phyloP scores from a whole-genome alignment of 2,113 vertebrate genomes.

The Odobenus rosmarus region DNA sequence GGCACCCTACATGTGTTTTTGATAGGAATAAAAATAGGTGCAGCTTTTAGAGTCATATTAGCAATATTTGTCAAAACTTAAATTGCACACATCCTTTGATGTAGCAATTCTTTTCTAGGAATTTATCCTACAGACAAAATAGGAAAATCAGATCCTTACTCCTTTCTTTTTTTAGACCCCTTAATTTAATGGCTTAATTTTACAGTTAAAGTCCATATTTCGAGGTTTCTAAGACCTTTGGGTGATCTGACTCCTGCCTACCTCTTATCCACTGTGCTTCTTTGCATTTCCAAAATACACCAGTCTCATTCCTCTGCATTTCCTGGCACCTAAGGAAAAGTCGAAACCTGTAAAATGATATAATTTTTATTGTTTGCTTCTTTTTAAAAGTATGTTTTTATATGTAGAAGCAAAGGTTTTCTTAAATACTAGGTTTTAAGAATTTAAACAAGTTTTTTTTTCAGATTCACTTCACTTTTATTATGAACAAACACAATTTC shows the following conservation, averaged over 20 bases:
- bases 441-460: neutral
- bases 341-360: neutral
- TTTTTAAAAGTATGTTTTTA: neutral
- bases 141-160: neutral
- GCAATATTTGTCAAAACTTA: neutral
- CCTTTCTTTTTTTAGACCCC: neutral
- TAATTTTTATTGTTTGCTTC: neutral
- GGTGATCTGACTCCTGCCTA: neutral
- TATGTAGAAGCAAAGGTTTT: neutral
- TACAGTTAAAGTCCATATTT: neutral
- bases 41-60: neutral
- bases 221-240: neutral
- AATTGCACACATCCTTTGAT: neutral
- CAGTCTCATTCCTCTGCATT: neutral
- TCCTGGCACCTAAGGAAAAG: neutral
- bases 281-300: neutral
- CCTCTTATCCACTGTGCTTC: neutral
- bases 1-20: neutral
- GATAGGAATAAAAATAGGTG: neutral
- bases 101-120: neutral
- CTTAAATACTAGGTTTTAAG: neutral
- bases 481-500: conserved; percentile 87
- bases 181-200: neutral
- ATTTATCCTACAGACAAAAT: conserved; percentile 1
- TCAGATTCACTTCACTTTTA: conserved; percentile 82